Conservation (phyloP, 2,797 vertebrate species). For the Coracias cyanogaster region DNA sequence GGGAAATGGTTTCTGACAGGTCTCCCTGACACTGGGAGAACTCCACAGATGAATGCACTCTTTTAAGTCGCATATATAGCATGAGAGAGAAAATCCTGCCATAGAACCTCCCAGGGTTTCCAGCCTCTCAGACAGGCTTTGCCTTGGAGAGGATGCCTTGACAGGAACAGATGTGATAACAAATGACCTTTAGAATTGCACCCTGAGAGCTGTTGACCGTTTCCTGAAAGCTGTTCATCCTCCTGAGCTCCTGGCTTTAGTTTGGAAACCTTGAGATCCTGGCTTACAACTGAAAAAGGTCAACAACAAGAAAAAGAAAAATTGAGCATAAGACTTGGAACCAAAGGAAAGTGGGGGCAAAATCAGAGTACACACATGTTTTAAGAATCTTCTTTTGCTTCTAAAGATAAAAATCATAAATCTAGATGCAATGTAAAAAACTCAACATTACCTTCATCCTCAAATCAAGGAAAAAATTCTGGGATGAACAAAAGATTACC, state of each 20-base stretch:
- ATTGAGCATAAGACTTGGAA: background rate
- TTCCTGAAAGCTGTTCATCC: conserved; percentile 46
- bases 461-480: background rate
- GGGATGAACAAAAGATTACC: background rate
- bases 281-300: background rate
- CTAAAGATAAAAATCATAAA: background rate
- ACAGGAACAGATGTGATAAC: conserved; percentile 67
- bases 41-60: conserved; percentile 2
- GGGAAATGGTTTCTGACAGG: background rate
- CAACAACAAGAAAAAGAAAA: background rate
- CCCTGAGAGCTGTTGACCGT: conserved; percentile 29
- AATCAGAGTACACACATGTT: background rate
- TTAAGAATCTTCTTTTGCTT: background rate
- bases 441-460: background rate
- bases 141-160: conserved; percentile 13
- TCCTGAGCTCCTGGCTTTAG: conserved; percentile 25
- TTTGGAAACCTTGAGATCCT: conserved; percentile 18
- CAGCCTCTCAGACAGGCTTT: conserved; percentile 12
- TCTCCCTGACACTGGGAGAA: background rate
- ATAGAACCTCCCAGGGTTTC: background rate
- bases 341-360: background rate
- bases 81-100: conserved; percentile 19
- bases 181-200: conserved; percentile 63
- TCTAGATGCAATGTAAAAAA: background rate
- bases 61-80: conserved; percentile 20